These are phyloP conservation scores for Halichondria panicea DNA, from an alignment of 37 sponge, comb jelly and placozoan species.

Conservation along the genomic window DNA sequence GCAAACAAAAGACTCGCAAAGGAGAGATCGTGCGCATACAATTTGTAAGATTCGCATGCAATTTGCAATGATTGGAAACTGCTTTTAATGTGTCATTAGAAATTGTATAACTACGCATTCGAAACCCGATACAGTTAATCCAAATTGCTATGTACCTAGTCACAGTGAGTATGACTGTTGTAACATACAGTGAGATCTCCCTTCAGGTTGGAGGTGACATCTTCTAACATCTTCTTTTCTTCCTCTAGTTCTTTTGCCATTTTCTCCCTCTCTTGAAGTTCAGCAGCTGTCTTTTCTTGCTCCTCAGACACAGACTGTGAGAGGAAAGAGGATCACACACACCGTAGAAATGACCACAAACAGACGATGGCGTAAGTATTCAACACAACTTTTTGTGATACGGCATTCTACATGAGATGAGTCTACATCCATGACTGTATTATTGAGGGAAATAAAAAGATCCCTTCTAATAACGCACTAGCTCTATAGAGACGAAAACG, in stretches of 20 bases:
- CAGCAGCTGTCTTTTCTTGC: slow-evolving; percentile 63
- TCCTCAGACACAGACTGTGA: slow-evolving; percentile 47
- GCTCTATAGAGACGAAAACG: too few relatives aligned
- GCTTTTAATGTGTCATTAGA: too few relatives aligned
- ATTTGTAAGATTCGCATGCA: too few relatives aligned
- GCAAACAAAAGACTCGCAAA: too few relatives aligned
- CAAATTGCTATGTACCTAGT: neutral
- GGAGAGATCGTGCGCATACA: too few relatives aligned
- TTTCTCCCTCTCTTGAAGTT: slow-evolving; percentile 76
- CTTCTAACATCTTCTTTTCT: slow-evolving; percentile 80
- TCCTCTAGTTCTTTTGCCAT: slow-evolving; percentile 85
- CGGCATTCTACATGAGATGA: too few relatives aligned
- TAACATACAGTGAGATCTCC: slow-evolving; percentile 65
- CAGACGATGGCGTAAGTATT: too few relatives aligned
- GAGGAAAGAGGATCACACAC: neutral
- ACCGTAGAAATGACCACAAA: neutral
- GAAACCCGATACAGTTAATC: neutral
- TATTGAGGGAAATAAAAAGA: too few relatives aligned
- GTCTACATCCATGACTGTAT: too few relatives aligned
- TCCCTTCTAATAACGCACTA: too few relatives aligned
- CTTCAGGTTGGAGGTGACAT: slow-evolving; percentile 68
- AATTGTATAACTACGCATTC: neutral
- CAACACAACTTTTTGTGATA: too few relatives aligned
- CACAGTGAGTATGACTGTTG: neutral
- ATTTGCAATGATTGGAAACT: too few relatives aligned